Conservation (phyloP, 2,888 invertebrate species). For the Sinohyriopsis cumingii region DNA sequence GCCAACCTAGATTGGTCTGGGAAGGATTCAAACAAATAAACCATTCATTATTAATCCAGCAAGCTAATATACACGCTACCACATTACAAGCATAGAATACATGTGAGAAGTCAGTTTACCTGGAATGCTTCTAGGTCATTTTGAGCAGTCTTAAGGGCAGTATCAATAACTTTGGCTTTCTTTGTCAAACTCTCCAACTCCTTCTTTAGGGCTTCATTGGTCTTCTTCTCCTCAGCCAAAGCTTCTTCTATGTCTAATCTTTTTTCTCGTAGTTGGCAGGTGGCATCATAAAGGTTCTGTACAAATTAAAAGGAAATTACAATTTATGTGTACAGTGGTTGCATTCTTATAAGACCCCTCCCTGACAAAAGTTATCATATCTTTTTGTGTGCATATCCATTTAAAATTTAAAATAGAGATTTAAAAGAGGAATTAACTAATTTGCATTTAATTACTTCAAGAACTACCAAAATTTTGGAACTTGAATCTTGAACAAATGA, state of each 20-base stretch:
- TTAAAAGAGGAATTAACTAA: neutral
- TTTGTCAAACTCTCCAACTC: slow-evolving; percentile 68
- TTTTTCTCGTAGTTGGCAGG: slow-evolving; percentile 70
- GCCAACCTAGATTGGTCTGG: too few relatives aligned
- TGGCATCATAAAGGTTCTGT: slow-evolving; percentile 68
- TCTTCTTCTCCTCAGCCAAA: slow-evolving; percentile 70
- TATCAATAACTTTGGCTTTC: slow-evolving; percentile 68
- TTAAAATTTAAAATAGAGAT: neutral
- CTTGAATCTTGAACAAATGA: neutral
- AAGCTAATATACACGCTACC: too few relatives aligned
- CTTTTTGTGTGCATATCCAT: too few relatives aligned
- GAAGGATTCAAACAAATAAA: too few relatives aligned
- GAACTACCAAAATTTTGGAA: neutral
- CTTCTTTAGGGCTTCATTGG: slow-evolving; percentile 66
- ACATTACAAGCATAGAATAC: too few relatives aligned
- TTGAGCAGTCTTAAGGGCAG: slow-evolving; percentile 66
- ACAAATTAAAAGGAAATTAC: slow-evolving; percentile 7
- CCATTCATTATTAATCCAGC: too few relatives aligned
- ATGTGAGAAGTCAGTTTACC: slow-evolving; percentile 40
- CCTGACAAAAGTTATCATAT: too few relatives aligned
- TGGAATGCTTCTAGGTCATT: slow-evolving; percentile 72
- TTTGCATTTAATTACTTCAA: neutral
- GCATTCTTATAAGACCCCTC: too few relatives aligned
- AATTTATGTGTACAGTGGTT: neutral
- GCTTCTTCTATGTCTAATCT: slow-evolving; percentile 70